phyloP scores from a whole-genome alignment of 2,888 invertebrate species.

The Neuroscelio doddi region DNA sequence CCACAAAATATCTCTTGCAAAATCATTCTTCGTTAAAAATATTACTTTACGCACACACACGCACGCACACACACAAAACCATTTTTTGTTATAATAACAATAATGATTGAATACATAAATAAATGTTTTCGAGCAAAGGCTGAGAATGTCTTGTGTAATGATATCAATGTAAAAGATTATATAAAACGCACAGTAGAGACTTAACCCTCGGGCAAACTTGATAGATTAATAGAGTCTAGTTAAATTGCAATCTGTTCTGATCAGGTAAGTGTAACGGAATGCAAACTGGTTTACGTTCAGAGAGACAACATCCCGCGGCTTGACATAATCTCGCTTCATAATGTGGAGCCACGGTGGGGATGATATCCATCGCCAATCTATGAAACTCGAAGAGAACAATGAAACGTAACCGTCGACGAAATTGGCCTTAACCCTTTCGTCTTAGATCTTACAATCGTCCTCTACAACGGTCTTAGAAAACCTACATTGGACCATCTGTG shows the following conservation, averaged over 20 bases:
- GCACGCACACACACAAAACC: no score
- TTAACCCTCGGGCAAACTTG: neutral
- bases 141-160: no score
- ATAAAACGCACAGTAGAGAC: neutral
- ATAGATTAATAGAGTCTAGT: slow-evolving; percentile 13
- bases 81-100: no score
- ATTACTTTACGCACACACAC: no score
- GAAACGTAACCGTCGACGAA: slow-evolving; percentile 22
- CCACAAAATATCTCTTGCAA: no score
- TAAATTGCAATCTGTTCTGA: slow-evolving; percentile 23
- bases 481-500: no score
- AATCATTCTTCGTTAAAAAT: no score
- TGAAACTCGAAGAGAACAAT: slow-evolving; percentile 19
- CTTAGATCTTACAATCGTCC: slow-evolving; percentile 9
- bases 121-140: no score
- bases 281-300: slow-evolving; percentile 30
- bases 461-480: no score
- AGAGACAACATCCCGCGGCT: slow-evolving; percentile 25
- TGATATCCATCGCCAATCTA: slow-evolving; percentile 18
- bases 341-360: neutral
- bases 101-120: no score
- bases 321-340: slow-evolving; percentile 20
- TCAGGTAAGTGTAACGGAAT: slow-evolving; percentile 36
- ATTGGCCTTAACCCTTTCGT: slow-evolving; percentile 22
- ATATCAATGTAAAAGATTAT: no score